Conservation (phyloP, 2,888 invertebrate species). For the Meghimatium bilineatum region DNA sequence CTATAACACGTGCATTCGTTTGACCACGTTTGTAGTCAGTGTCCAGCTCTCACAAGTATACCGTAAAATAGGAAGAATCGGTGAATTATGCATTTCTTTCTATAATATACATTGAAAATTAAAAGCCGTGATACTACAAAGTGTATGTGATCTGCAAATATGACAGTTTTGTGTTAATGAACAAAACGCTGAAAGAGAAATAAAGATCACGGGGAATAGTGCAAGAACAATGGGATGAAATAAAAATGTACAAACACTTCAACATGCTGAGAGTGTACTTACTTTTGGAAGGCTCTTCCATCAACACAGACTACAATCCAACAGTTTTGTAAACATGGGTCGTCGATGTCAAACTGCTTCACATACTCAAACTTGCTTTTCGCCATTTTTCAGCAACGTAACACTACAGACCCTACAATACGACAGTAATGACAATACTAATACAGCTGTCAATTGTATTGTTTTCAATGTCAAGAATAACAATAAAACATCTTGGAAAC, state of each 20-base stretch:
- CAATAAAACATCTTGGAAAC: background rate
- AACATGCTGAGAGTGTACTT: constrained; percentile 13
- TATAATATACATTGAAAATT: too few relatives aligned
- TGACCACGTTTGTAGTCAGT: too few relatives aligned
- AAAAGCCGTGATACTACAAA: too few relatives aligned
- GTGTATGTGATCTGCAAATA: too few relatives aligned
- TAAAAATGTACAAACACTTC: background rate
- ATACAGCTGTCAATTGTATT: background rate
- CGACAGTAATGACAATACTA: background rate
- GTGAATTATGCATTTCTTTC: too few relatives aligned
- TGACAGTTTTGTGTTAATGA: too few relatives aligned
- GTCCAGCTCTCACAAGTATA: too few relatives aligned
- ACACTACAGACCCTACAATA: background rate
- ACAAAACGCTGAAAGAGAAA: too few relatives aligned
- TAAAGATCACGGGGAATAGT: too few relatives aligned
- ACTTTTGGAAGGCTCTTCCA: constrained; percentile 94
- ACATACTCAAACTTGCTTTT: constrained; percentile 88
- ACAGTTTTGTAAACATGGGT: constrained; percentile 88
- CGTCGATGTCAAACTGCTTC: constrained; percentile 86
- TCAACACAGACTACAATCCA: constrained; percentile 84
- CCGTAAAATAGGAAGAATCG: too few relatives aligned
- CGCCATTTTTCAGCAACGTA: constrained; percentile 80
- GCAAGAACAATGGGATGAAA: too few relatives aligned
- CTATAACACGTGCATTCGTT: too few relatives aligned
- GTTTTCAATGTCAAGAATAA: background rate